These are phyloP conservation scores for Gopherus evgoodei DNA, from an alignment of 2,113 vertebrate species.

Conservation along the genomic window DNA sequence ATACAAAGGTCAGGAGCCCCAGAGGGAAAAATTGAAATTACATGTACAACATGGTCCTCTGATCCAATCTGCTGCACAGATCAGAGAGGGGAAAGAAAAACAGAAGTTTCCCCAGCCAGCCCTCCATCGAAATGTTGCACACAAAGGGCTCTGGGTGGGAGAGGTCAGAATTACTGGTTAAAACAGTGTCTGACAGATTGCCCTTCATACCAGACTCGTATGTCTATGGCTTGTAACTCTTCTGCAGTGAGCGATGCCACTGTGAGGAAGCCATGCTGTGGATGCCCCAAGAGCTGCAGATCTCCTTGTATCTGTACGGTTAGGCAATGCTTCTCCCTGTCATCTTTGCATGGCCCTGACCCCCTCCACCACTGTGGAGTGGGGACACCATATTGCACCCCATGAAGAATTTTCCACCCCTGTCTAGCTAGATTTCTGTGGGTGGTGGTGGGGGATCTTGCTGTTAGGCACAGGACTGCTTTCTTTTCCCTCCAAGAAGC, in stretches of 20 bases:
- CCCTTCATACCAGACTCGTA: background rate
- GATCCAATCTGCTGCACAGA: background rate
- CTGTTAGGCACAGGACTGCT: background rate
- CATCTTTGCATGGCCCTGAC: background rate
- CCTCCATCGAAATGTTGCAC: fast-evolving
- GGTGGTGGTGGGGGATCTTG: no score
- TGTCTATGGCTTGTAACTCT: no score
- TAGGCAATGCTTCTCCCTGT: background rate
- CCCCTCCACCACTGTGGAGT: background rate
- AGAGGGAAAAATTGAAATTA: background rate
- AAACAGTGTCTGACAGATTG: background rate
- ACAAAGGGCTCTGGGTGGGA: fast-evolving
- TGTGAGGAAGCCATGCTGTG: fast-evolving
- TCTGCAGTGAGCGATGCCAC: background rate
- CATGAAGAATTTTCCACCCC: background rate
- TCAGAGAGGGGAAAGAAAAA: background rate
- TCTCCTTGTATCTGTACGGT: background rate
- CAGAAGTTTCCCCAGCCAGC: background rate
- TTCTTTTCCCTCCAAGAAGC: background rate
- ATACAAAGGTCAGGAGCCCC: background rate
- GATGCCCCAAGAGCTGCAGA: background rate
- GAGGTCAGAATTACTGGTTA: fast-evolving
- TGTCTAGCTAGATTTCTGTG: background rate
- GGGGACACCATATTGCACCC: background rate
- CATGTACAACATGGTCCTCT: background rate